A percentile compares a stretch with the other conserved stretches of the same genome.
Conservation (phyloP, 2,797 vertebrate species). For the Glyptemys insculpta region DNA sequence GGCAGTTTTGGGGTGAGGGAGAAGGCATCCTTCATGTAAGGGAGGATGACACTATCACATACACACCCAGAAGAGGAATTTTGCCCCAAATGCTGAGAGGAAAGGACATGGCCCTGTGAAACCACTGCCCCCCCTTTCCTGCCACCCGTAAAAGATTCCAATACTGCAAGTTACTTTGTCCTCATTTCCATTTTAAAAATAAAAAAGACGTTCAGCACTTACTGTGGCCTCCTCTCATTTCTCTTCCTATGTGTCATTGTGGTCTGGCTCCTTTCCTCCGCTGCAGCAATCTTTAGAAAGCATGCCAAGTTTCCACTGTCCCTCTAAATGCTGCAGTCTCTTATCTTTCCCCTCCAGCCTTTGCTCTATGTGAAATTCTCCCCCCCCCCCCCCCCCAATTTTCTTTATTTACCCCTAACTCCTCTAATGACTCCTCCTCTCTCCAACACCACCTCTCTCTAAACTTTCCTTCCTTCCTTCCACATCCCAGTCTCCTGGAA, state of each 20-base stretch:
- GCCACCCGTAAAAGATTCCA: background rate
- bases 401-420: background rate
- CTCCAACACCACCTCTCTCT: background rate
- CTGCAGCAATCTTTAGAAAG: background rate
- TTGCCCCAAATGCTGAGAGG: background rate
- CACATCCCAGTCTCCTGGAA: background rate
- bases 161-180: background rate
- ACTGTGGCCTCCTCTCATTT: background rate
- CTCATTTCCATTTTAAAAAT: background rate
- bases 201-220: background rate
- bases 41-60: background rate
- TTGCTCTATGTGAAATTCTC: background rate
- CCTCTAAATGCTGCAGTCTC: background rate
- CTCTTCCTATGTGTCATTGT: background rate
- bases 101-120: background rate
- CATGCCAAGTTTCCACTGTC: background rate
- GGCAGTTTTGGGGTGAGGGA: background rate
- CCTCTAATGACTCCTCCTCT: background rate
- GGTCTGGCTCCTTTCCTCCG: background rate
- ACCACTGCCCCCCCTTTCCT: background rate
- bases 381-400: background rate
- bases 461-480: background rate
- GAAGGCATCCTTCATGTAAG: background rate
- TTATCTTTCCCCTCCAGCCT: background rate
- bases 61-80: background rate